Evolutionary conservation across 2,113 vertebrate species (phyloP), one percentile per base, ranked within the genome.

Genomic region (Hypocryptadius cinnamomeus): DNA sequence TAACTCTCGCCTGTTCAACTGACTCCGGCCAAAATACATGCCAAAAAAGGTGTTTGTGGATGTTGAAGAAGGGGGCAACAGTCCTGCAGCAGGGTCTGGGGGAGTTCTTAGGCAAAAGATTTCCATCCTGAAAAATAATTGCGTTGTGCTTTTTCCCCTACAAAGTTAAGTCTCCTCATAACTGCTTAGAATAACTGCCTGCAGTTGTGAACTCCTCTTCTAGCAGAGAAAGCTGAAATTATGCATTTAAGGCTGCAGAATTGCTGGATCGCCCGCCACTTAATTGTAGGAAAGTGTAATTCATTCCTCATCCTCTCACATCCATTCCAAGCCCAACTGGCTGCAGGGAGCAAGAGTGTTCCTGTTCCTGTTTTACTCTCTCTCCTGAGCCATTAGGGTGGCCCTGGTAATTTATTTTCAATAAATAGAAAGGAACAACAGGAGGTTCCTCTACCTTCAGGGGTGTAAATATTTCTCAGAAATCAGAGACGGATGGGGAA

Each of bases 361-460:
- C 66, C 74, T 28, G 25, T 94, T 91, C 47, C 78, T 92, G 39
- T 82, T 56, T 85, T 96, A 57, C 51, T 45, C 25, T 74, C 74
- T 87, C 72, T 57, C 15, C 45, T 66, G 40, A 91, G 71, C 71
- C 48, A 7, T 92, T 95, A 82, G 88, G 90, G 87, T 92, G 91
- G 83, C 90, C 87, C 53, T 82, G 60, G 44, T 87, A 85, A 93
- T 93, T 95, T 83, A 79, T 85, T 90, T 88, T 85, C 53, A 48
- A 31, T 82, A 90, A 92, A 91, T 37, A 80, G 48, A 94, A 76
- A 61, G 53, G 76, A 96, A 10, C 74, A 94, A 85, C 81, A 92
- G 90, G 93, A 94, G 92, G 74, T 92, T 93, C 64, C 83, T 92
- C 56, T 91, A 60, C 73, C 37, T 96, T 95, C 69, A 86, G 61